Evolutionary conservation across 2,113 vertebrate genomes (phyloP).

Genomic region (Cyphomyrus plagiostoma): DNA sequence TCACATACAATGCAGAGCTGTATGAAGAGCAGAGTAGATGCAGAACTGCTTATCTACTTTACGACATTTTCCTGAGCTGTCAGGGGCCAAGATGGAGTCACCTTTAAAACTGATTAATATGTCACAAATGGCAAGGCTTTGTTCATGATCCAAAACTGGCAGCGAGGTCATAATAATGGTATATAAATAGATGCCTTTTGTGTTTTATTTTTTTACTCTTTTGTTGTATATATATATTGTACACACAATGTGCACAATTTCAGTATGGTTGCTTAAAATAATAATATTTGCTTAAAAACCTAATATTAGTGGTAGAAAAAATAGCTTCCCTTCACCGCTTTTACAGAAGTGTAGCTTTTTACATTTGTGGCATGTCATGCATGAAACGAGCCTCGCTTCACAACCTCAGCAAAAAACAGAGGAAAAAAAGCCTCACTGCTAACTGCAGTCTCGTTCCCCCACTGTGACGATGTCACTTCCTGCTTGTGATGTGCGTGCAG

Average conservation of each 20-base stretch:
- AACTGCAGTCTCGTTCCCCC: background rate
- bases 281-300: background rate
- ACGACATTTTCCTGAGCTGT: conserved; percentile 25
- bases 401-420: background rate
- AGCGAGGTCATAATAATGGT: background rate
- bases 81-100: background rate
- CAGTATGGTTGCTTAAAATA: background rate
- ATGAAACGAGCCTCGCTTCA: background rate
- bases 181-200: background rate
- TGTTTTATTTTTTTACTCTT: conserved; percentile 5
- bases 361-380: background rate
- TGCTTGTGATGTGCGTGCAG: background rate
- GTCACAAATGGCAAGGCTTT: background rate
- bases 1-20: background rate
- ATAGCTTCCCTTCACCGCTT: background rate
- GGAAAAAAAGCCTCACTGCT: background rate
- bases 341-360: background rate
- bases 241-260: background rate
- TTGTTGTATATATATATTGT: conserved; percentile 10
- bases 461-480: conserved; percentile 8
- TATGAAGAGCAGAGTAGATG: background rate
- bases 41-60: conserved; percentile 16
- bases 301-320: background rate
- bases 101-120: conserved; percentile 5
- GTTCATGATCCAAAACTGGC: conserved; percentile 12